Conservation (phyloP, 2,113 vertebrate genomes). For the Oenanthe oenanthe region DNA sequence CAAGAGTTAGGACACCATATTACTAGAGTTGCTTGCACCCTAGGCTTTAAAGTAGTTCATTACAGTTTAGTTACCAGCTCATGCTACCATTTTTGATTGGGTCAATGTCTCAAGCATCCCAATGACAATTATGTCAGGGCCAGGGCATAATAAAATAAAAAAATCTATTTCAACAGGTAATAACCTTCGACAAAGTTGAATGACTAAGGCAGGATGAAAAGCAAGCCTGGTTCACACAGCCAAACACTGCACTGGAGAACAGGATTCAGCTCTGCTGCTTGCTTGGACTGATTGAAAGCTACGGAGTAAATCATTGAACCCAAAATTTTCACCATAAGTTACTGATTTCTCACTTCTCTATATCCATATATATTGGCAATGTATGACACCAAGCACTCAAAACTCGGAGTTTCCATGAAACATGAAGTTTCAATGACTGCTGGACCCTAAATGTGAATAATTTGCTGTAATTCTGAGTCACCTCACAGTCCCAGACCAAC, state of each 20-base stretch:
- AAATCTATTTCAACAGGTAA: neutral
- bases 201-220: neutral
- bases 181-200: neutral
- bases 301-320: neutral
- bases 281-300: neutral
- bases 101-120: neutral
- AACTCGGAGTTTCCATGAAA: neutral
- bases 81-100: neutral
- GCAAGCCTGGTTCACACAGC: neutral
- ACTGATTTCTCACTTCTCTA: neutral
- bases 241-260: neutral
- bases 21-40: neutral
- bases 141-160: neutral
- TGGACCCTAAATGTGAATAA: neutral
- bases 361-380: neutral
- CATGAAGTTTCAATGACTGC: accelerated
- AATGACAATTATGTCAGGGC: neutral
- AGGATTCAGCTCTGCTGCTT: neutral
- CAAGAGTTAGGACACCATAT: neutral
- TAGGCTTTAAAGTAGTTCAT: neutral
- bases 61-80: neutral
- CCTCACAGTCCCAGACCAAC: neutral
- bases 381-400: neutral
- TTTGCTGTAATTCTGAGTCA: neutral
- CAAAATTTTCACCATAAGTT: neutral